Conservation (phyloP, 2,113 vertebrate species). For the Podarcis muralis region DNA sequence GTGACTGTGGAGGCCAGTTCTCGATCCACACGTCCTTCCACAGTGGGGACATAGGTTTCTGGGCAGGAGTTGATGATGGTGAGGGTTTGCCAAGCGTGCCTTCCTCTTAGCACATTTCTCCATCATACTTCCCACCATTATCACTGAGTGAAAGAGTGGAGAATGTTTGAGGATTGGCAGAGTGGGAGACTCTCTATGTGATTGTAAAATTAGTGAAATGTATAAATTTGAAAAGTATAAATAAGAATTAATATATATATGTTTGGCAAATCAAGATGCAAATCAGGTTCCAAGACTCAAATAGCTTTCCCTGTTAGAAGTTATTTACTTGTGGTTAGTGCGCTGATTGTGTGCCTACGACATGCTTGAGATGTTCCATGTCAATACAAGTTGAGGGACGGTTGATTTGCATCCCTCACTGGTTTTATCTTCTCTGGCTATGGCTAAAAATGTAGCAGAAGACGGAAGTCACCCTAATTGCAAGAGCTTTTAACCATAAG, state of each 20-base stretch:
- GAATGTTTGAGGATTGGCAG: too few relatives aligned
- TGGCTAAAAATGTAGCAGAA: neutral
- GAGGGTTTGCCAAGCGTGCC: too few relatives aligned
- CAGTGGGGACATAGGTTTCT: too few relatives aligned
- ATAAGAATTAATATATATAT: slow-evolving; percentile 15
- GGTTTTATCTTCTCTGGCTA: neutral
- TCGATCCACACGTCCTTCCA: too few relatives aligned
- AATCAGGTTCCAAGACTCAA: neutral
- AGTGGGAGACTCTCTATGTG: too few relatives aligned
- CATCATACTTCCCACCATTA: too few relatives aligned
- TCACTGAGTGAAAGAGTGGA: too few relatives aligned
- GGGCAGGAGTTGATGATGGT: too few relatives aligned
- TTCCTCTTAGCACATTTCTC: too few relatives aligned
- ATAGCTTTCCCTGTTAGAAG: neutral
- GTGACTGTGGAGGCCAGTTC: too few relatives aligned
- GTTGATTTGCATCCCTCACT: neutral
- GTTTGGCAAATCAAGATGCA: neutral
- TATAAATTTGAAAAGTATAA: neutral
- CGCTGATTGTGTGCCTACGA: neutral
- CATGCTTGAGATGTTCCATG: neutral
- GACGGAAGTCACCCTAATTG: neutral
- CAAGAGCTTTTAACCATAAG: neutral
- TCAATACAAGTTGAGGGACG: neutral
- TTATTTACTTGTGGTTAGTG: neutral
- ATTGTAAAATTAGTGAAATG: too few relatives aligned